These are phyloP conservation scores for Macrocentrus cingulum DNA, from an alignment of 1,140 invertebrate genomes.

Conservation along the genomic window DNA sequence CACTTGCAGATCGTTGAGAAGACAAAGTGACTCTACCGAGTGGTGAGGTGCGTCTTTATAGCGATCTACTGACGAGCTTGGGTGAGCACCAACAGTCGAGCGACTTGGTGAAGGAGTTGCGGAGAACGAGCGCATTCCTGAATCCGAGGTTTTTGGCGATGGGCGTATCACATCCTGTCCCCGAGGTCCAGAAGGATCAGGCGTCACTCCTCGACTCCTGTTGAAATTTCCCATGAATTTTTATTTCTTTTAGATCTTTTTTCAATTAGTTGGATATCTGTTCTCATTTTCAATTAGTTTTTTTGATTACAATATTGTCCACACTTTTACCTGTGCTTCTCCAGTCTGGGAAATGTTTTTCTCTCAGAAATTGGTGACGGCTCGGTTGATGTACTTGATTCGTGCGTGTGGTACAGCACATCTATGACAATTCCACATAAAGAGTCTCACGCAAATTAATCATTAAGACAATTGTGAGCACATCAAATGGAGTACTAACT, in stretches of 20 bases:
- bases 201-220: slow-evolving; percentile 46
- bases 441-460: slow-evolving; percentile 19
- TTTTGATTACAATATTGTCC: too few species aligned
- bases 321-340: slow-evolving; percentile 15
- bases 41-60: slow-evolving; percentile 42
- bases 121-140: slow-evolving; percentile 48
- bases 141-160: slow-evolving; percentile 45
- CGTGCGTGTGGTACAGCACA: slow-evolving; percentile 62
- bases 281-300: too few species aligned
- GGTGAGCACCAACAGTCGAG: slow-evolving; percentile 24
- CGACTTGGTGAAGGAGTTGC: slow-evolving; percentile 47
- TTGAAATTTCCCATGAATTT: too few species aligned
- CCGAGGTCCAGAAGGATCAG: slow-evolving; percentile 44
- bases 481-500: slow-evolving; percentile 57
- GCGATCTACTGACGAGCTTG: slow-evolving; percentile 29
- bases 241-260: too few species aligned
- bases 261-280: too few species aligned
- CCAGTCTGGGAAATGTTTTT: slow-evolving; percentile 60
- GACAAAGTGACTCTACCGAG: slow-evolving; percentile 49
- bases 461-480: slow-evolving; percentile 6
- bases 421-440: slow-evolving; percentile 48
- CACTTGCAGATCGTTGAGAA: slow-evolving; percentile 39
- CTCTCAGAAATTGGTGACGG: slow-evolving; percentile 62
- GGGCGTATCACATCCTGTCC: slow-evolving; percentile 40
- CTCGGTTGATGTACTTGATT: slow-evolving; percentile 64